phyloP scores from a whole-genome alignment of 2,113 vertebrate genomes.

The Poecile atricapillus region DNA sequence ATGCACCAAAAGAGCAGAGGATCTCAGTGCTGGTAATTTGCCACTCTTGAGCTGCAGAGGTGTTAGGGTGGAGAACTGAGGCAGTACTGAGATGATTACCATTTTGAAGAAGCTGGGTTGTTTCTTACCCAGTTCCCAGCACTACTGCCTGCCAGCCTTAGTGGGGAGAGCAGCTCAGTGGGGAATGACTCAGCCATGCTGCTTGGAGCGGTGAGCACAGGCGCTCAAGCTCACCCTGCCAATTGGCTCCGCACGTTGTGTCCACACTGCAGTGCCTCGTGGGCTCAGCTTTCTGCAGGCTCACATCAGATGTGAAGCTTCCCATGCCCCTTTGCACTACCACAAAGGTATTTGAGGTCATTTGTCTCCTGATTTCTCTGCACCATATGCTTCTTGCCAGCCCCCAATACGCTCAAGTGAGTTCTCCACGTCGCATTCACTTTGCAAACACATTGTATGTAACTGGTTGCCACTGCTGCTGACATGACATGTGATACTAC shows the following conservation, averaged over 20 bases:
- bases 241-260: background rate
- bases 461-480: background rate
- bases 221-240: accelerated
- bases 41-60: background rate
- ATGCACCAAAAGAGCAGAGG: background rate
- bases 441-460: accelerated
- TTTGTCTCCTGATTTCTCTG: background rate
- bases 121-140: background rate
- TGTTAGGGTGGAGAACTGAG: background rate
- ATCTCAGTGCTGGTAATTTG: background rate
- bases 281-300: background rate
- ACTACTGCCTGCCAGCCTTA: background rate
- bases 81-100: background rate
- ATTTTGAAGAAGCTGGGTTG: background rate
- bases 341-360: background rate
- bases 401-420: background rate
- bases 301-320: background rate
- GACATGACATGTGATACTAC: background rate
- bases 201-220: background rate
- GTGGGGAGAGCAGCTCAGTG: background rate
- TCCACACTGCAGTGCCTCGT: accelerated
- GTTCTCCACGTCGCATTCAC: background rate
- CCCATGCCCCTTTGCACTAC: background rate
- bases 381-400: background rate
- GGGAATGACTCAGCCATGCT: background rate